phyloP scores from a whole-genome alignment of 1,140 invertebrate genomes.

The Camponotus floridanus region DNA sequence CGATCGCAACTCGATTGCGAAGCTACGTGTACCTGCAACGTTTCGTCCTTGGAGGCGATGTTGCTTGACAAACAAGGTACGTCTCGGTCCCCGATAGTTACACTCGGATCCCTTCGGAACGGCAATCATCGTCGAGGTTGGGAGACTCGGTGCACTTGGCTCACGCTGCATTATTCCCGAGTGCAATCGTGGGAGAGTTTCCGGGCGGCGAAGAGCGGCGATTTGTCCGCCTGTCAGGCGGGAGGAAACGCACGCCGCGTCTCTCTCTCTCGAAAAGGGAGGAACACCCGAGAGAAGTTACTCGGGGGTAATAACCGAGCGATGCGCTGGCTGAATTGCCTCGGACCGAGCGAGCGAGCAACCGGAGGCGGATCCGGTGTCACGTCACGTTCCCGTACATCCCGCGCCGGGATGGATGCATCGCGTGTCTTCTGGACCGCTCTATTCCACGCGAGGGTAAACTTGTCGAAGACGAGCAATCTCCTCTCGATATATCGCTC shows the following conservation, averaged over 20 bases:
- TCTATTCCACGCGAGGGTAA: slow-evolving; percentile 22
- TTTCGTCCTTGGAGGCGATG: slow-evolving; percentile 5
- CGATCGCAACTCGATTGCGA: not conserved
- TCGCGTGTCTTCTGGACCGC: slow-evolving; percentile 66
- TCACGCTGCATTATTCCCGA: slow-evolving; percentile 44
- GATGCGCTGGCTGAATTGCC: slow-evolving; percentile 66
- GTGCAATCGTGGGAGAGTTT: slow-evolving; percentile 55
- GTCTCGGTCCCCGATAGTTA: slow-evolving; percentile 27
- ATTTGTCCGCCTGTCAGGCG: slow-evolving; percentile 52
- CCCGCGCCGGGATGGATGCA: slow-evolving; percentile 59
- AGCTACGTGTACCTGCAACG: not conserved
- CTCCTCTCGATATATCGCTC: not conserved
- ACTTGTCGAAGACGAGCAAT: not conserved
- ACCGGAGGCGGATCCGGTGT: slow-evolving; percentile 77
- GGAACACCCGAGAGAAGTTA: slow-evolving; percentile 73
- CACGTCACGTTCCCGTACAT: slow-evolving; percentile 72
- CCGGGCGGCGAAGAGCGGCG: slow-evolving; percentile 34
- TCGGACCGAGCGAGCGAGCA: slow-evolving; percentile 65
- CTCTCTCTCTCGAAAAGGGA: slow-evolving; percentile 12
- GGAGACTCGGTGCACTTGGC: slow-evolving; percentile 10
- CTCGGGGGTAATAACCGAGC: slow-evolving; percentile 72
- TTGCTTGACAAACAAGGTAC: slow-evolving; percentile 45
- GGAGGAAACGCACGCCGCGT: slow-evolving; percentile 23
- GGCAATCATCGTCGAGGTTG: slow-evolving; percentile 49
- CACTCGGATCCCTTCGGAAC: slow-evolving; percentile 38